Conservation (phyloP, 2,888 invertebrate genomes). For the Stenodema calcarata region DNA sequence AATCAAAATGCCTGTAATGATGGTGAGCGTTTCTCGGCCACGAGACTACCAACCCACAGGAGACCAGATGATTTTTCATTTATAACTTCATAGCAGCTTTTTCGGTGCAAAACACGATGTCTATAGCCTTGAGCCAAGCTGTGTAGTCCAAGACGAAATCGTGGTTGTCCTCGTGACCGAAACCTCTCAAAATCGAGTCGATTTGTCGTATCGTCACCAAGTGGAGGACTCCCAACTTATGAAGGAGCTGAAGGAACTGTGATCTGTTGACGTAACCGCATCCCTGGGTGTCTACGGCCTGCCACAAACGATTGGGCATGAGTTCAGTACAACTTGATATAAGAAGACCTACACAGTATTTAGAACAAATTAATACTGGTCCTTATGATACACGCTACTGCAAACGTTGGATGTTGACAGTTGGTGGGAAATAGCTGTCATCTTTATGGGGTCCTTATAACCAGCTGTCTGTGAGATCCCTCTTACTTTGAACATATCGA, state of each 20-base stretch:
- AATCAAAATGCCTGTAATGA: no score
- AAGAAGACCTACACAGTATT: no score
- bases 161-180: slow-evolving; percentile 70
- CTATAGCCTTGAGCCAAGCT: slow-evolving; percentile 72
- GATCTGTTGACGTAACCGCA: slow-evolving; percentile 47
- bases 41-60: no score
- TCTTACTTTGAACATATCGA: slow-evolving; percentile 70
- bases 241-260: slow-evolving; percentile 71
- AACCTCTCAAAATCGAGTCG: slow-evolving; percentile 76
- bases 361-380: no score
- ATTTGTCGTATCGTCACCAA: slow-evolving; percentile 72
- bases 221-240: slow-evolving; percentile 69
- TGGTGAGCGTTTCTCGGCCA: no score
- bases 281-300: slow-evolving; percentile 44
- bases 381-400: no score
- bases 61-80: no score
- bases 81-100: slow-evolving; percentile 43
- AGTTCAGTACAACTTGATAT: not conserved
- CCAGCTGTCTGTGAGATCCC: not conserved
- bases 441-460: no score
- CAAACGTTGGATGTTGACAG: no score
- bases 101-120: slow-evolving; percentile 64
- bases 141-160: slow-evolving; percentile 74
- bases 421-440: no score
- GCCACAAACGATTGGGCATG: not conserved